Conservation (phyloP, 2,113 vertebrate genomes). For the Apus apus region DNA sequence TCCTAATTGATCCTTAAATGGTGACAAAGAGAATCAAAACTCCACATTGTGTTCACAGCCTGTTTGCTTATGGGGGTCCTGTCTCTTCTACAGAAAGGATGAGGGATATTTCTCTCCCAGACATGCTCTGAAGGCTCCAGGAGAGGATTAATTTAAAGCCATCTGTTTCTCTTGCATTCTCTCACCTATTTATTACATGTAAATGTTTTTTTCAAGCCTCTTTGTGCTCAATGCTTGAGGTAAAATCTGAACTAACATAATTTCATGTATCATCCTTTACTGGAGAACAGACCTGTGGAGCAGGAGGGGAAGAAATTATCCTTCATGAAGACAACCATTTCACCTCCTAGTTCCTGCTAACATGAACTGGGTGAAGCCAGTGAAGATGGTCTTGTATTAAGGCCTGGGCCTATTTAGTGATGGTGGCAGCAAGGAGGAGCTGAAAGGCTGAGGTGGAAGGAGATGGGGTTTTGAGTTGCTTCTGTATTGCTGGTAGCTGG, state of each 20-base stretch:
- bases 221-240: background rate
- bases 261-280: background rate
- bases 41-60: background rate
- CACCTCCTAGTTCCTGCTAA: background rate
- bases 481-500: background rate
- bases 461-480: background rate
- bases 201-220: background rate
- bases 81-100: background rate
- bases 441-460: background rate
- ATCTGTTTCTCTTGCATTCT: background rate
- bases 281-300: background rate
- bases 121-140: background rate
- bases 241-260: background rate
- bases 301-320: background rate
- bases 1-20: background rate
- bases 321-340: background rate
- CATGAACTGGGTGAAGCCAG: background rate
- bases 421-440: background rate
- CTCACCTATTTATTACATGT: background rate
- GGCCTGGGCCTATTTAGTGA: background rate
- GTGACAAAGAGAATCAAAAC: background rate
- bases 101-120: background rate
- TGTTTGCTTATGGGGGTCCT: background rate
- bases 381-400: background rate
- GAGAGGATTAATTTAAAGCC: background rate